phyloP scores from a whole-genome alignment of 2,888 invertebrate genomes.

The Melinaea marsaeus region DNA sequence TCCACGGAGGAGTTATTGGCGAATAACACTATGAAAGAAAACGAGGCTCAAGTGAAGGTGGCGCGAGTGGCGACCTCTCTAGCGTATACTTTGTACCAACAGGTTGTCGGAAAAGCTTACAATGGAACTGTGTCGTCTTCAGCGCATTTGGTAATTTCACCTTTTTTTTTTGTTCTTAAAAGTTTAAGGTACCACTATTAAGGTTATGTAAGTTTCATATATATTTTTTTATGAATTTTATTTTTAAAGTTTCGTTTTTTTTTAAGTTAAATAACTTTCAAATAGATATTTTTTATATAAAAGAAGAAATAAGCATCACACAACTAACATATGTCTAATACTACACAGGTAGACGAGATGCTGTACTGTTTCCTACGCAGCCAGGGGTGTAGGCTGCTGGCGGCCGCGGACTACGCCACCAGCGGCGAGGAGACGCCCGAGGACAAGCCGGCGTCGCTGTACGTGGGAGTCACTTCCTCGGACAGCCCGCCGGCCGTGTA shows the following conservation, averaged over 20 bases:
- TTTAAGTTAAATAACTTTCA: too few species aligned
- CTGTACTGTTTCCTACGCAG: slow-evolving; percentile 86
- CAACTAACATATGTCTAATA: neutral
- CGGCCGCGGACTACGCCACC: slow-evolving; percentile 71
- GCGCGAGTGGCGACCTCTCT: slow-evolving; percentile 81
- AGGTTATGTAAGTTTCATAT: too few species aligned
- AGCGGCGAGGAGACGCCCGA: slow-evolving; percentile 43
- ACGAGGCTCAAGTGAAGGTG: slow-evolving; percentile 80
- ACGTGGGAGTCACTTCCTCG: slow-evolving; percentile 79
- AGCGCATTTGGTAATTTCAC: slow-evolving; percentile 57
- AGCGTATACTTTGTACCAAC: slow-evolving; percentile 80
- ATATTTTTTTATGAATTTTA: too few species aligned
- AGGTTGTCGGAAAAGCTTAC: slow-evolving; percentile 73
- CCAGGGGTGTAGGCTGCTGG: slow-evolving; percentile 81
- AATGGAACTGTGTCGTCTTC: slow-evolving; percentile 53
- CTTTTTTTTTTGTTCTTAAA: too few species aligned
- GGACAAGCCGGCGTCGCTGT: slow-evolving; percentile 70
- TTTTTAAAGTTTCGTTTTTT: too few species aligned
- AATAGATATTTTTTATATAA: too few species aligned
- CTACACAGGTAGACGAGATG: slow-evolving; percentile 81
- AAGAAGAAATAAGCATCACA: too few species aligned
- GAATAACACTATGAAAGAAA: slow-evolving; percentile 57
- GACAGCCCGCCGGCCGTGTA: slow-evolving; percentile 67
- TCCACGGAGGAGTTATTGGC: slow-evolving; percentile 55
- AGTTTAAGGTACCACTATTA: too few species aligned